Percentiles rank a stretch among this genome's conserved stretches.
phyloP scores from a whole-genome alignment of 2,888 invertebrate species.

The Cetonia aurata region DNA sequence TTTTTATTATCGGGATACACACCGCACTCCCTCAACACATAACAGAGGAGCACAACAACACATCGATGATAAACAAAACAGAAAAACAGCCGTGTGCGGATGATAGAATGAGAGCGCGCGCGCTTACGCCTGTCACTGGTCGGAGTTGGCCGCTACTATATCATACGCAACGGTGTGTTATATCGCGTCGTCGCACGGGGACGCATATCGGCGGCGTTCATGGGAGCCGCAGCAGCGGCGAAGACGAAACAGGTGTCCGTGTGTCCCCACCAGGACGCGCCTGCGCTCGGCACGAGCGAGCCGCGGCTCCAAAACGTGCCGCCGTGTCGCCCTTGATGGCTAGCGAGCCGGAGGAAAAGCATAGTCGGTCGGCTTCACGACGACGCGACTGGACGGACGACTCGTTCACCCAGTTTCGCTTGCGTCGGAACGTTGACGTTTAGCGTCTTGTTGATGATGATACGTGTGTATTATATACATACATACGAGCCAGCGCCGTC shows the following conservation, averaged over 20 bases:
- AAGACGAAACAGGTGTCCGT: conserved; percentile 55
- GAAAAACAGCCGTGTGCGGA: too few species aligned
- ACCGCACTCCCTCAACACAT: too few species aligned
- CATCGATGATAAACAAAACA: too few species aligned
- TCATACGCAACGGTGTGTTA: conserved; percentile 41
- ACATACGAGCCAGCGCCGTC: too few species aligned
- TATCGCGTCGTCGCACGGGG: too few species aligned
- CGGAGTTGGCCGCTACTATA: too few species aligned
- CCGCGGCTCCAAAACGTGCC: conserved; percentile 33
- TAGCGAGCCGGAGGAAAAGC: conserved; percentile 42
- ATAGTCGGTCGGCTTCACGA: not conserved
- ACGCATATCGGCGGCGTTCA: too few species aligned
- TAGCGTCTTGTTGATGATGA: not conserved
- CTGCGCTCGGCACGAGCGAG: conserved; percentile 45
- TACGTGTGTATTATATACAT: not conserved
- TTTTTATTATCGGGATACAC: too few species aligned
- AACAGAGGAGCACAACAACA: too few species aligned
- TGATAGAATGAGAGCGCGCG: too few species aligned
- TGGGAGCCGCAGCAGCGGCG: conserved; percentile 9
- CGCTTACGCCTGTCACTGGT: too few species aligned
- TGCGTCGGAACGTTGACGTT: conserved; percentile 1
- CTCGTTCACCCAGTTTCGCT: conserved; percentile 54
- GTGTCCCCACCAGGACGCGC: conserved; percentile 54
- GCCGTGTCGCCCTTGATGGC: conserved; percentile 60
- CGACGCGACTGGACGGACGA: conserved; percentile 40